Evolutionary conservation across 2,797 vertebrate species (phyloP), one percentile per base, ranked within the genome.

Genomic region (Euphonia xanthogaster): DNA sequence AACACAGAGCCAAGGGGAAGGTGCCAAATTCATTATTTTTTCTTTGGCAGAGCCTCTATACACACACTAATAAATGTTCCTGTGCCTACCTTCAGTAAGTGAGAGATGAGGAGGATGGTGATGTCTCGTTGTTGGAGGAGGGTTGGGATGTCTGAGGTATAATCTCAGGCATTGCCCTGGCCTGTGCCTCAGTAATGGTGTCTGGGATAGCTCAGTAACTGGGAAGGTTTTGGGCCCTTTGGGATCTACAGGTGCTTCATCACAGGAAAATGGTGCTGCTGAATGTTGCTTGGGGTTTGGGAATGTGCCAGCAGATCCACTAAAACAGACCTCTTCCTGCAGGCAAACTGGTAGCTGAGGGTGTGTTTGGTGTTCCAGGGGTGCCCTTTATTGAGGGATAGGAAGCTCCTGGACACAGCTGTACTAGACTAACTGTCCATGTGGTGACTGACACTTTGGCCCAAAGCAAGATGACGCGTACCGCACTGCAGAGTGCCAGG

Each of bases 11-110:
- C 22, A 72, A 55, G 16, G 60, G 23, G 4, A 28, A 71, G 3
- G 13, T 55, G 24, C 8, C 3, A 6, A 5, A 3, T 42, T 19
- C 2, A 2, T 35, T 35, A 3, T 31, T 19, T 22, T 15, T 13
- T 3, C 5, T 54, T 31, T 37, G 31, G 6, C 13, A 80, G 40
- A 66, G 5, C 7, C 20, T 58, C 25, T 72, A 1, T 21, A 12
- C 30, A 10, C 44, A 24, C 37, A 16, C 13, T 7, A 39, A 47
- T 5, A 20, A 47, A n/a, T 2, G 3, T 50, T 71, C 70, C 23
- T 79, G 37, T 63, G 40, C 23, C 30, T 53, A 5, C 16, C 40
- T 66, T 45, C 7, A 7, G 5, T 44, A 55, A 54, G 42, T 25
- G 30, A 57, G 39, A 27, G 10, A 24, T 44, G 33, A 75, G n/a